A percentile compares a stretch with the other conserved stretches of the same genome.
Conservation (phyloP, 2,113 vertebrate genomes). For the Dasyprocta punctata region DNA sequence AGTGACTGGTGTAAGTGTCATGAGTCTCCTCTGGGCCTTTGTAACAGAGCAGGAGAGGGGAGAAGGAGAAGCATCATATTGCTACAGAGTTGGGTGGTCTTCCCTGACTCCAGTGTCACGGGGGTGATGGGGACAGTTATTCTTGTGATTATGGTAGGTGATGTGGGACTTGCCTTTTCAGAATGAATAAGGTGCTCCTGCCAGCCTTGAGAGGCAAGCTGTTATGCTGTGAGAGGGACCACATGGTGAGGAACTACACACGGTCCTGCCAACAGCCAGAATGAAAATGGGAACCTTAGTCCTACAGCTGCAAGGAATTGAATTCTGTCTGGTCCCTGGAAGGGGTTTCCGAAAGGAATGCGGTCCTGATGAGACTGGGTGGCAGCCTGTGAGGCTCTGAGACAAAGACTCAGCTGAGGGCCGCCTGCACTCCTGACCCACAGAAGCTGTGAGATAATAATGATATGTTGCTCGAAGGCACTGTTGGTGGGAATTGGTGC, state of each 20-base stretch:
- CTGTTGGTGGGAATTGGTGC: neutral
- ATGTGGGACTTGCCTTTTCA: neutral
- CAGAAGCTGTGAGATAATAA: neutral
- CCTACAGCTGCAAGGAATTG: neutral
- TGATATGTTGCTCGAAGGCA: neutral
- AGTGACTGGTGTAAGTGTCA: neutral
- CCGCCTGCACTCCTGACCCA: neutral
- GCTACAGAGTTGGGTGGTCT: neutral
- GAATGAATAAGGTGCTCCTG: neutral
- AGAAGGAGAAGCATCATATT: neutral
- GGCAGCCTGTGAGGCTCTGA: neutral
- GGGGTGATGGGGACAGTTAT: neutral
- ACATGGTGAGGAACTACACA: neutral
- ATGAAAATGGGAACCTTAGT: neutral
- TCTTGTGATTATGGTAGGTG: neutral
- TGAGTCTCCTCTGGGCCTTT: neutral
- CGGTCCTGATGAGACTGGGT: fast-evolving
- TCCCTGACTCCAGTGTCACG: neutral
- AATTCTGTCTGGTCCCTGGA: neutral
- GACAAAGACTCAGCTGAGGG: neutral
- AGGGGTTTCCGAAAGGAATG: neutral
- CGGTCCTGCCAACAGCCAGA: neutral
- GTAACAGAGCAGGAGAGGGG: neutral
- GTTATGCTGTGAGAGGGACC: neutral
- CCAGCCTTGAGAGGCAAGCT: neutral